Evolutionary conservation across 2,113 vertebrate genomes (phyloP).

Genomic region (Amazona vittata): DNA sequence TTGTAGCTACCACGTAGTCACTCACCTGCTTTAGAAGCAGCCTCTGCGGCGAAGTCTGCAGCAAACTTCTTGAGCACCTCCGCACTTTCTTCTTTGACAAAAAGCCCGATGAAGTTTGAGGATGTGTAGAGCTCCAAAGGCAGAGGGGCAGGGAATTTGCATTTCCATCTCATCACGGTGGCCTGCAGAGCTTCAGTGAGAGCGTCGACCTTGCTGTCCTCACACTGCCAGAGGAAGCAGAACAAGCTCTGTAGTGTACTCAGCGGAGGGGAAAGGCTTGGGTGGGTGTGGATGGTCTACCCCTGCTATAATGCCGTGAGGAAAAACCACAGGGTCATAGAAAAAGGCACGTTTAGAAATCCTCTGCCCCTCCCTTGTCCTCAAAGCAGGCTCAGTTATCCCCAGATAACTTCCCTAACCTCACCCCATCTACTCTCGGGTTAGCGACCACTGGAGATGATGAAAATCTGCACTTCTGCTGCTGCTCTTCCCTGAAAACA

Average conservation of each 20-base stretch:
- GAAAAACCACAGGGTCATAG: background rate
- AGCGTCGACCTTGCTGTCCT: conserved; percentile 91
- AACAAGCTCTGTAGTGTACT: background rate
- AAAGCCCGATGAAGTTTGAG: conserved; percentile 96
- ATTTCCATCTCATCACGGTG: conserved; percentile 88
- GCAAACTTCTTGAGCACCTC: conserved; percentile 95
- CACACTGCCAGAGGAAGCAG: conserved; percentile 80
- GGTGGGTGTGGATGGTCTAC: background rate
- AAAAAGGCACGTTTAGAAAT: background rate
- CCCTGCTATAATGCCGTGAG: background rate
- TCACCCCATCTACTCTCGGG: fast-evolving
- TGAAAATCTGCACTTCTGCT: background rate
- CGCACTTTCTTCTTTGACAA: conserved; percentile 93
- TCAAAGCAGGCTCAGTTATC: background rate
- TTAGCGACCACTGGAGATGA: background rate
- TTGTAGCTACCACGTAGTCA: background rate
- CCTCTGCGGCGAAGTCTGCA: conserved; percentile 90
- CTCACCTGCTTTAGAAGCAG: conserved; percentile 89
- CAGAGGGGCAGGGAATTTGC: conserved; percentile 87
- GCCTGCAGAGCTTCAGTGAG: conserved; percentile 89
- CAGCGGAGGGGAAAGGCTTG: background rate
- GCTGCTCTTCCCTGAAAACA: background rate
- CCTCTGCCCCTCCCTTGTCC: background rate
- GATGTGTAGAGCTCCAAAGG: conserved; percentile 94
- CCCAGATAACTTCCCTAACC: background rate